These are phyloP conservation scores for Mus spicilegus DNA, from an alignment of 2,113 vertebrate genomes.

Conservation along the genomic window DNA sequence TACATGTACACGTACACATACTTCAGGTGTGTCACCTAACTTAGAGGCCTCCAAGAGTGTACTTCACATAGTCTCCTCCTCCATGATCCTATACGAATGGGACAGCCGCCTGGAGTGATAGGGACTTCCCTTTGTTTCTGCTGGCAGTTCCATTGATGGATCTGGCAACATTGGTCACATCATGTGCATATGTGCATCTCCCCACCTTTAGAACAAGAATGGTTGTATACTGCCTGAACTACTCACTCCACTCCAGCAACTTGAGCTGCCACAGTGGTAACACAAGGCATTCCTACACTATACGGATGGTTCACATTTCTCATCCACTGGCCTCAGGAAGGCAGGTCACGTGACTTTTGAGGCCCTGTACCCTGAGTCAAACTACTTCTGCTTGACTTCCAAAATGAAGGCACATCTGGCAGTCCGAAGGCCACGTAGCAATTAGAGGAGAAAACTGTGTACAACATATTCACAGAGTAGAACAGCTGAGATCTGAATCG, in stretches of 20 bases:
- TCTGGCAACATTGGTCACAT: background rate
- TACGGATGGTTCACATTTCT: background rate
- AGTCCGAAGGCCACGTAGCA: background rate
- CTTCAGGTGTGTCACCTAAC: background rate
- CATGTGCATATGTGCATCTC: background rate
- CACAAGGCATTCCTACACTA: background rate
- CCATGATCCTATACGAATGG: background rate
- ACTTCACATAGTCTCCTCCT: background rate
- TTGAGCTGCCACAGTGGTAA: background rate
- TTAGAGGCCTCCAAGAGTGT: background rate
- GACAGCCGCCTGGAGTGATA: background rate
- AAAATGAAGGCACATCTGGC: background rate
- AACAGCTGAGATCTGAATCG: background rate
- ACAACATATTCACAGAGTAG: background rate
- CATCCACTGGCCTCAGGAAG: background rate
- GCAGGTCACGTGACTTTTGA: background rate
- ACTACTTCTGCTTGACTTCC: background rate
- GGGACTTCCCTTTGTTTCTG: background rate
- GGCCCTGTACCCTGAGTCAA: background rate
- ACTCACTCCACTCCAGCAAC: background rate
- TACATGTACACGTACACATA: background rate
- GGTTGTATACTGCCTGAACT: background rate
- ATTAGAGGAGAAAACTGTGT: constrained; percentile 20
- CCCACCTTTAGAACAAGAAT: background rate
- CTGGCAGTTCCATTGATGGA: background rate